Base-by-base conservation (phyloP, 1,140 invertebrate genomes). In the Bombus sylvicola region DNA sequence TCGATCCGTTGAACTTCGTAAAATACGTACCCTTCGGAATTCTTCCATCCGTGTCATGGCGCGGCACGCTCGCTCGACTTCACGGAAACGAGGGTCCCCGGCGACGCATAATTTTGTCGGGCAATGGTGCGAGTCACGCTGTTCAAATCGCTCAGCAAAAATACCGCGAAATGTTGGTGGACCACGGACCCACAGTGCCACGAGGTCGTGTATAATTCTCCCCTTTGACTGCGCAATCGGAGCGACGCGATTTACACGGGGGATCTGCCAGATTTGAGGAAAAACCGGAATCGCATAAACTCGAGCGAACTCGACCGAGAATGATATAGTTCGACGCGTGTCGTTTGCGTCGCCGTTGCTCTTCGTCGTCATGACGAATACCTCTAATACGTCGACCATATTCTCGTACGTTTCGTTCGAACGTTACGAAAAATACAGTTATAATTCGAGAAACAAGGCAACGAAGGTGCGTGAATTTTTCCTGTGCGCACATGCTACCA, bases 31-130 rank as follows among this genome's bases (percentile, higher is more conserved):
- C 71, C 78, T 74, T 85, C 83, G 83, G 43, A 81, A 85, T 85
- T 85, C 83, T 37, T 85, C 78, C 83, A 85, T 81, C 83, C 78
- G 78, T 85, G 83, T 85, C 83, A 81, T 39, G 78, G 83, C 53
- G 64, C 83, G 69, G 79, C 64, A 89, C 82, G 88, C 84, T 89
- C 88, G 85, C 77, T 89, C 88, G 88, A 86, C 80, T 89, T 89
- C 82, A 86, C 87, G 88, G 88, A 89, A 89, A 89, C 88, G 84
- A 89, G 84, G 84, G 88, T 88, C 81, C 80, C 88, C 86, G 87
- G 68, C 87, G 79, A 73, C 88, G 88, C 89, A 91, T 91, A 91
- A 91, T 91, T 91, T 89, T 88, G 62, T 57, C 78, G 78, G 68
- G 85, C 86, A 91, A 91, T 91, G 86, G 88, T 69, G 83, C 89